Evolutionary conservation across 2,888 invertebrate genomes (phyloP).

Genomic region (Sarcophaga caerulescens): DNA sequence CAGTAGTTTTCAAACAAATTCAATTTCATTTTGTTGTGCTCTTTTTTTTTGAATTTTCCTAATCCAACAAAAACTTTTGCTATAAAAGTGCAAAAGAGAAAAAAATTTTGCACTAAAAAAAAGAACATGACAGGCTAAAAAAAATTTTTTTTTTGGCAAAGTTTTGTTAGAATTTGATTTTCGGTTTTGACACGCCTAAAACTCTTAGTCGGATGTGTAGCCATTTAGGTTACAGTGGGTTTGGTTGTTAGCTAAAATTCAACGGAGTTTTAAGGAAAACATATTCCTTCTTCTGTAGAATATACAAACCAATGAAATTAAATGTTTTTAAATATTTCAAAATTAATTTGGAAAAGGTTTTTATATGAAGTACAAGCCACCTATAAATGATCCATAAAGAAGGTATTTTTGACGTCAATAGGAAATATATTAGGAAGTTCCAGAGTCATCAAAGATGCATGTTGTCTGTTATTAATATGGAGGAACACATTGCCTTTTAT

Average conservation of each 20-base stretch:
- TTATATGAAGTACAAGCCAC: too few relatives aligned
- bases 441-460: too few relatives aligned
- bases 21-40: background rate
- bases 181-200: background rate
- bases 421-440: too few relatives aligned
- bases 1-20: conserved; percentile 1
- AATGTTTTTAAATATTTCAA: too few relatives aligned
- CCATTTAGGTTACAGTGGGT: background rate
- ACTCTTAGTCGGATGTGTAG: background rate
- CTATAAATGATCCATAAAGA: too few relatives aligned
- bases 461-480: too few relatives aligned
- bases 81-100: background rate
- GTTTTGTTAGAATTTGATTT: background rate
- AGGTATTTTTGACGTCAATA: too few relatives aligned
- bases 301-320: too few relatives aligned
- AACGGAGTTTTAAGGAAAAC: background rate
- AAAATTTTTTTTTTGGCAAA: background rate
- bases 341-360: too few relatives aligned
- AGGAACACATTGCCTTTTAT: too few relatives aligned
- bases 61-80: background rate
- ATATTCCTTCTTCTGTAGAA: too few relatives aligned
- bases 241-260: background rate
- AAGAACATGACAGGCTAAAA: background rate
- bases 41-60: background rate
- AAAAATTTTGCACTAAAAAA: background rate